These are phyloP conservation scores for Parnassius mnemosyne DNA, from an alignment of 2,888 invertebrate genomes.

Conservation along the genomic window DNA sequence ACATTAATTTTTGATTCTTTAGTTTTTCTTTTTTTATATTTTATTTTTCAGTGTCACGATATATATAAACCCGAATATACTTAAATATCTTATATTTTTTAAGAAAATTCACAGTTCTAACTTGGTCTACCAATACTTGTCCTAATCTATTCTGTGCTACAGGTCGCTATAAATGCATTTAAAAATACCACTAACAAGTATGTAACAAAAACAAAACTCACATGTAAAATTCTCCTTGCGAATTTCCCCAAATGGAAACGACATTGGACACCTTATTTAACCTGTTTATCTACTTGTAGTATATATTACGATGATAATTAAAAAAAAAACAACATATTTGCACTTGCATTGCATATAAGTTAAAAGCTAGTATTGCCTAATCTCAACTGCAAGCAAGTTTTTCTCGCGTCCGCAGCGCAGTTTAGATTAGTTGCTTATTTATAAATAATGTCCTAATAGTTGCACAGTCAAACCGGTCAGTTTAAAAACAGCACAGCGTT, in stretches of 20 bases:
- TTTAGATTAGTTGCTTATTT: conserved; percentile 6
- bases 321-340: conserved; percentile 16
- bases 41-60: no score
- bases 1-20: no score
- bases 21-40: no score
- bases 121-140: no score
- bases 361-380: conserved; percentile 11
- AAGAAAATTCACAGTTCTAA: no score
- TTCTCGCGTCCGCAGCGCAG: conserved; percentile 1
- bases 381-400: not conserved
- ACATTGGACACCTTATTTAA: conserved; percentile 16
- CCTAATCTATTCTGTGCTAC: no score
- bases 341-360: conserved; percentile 8
- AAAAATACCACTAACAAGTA: not conserved
- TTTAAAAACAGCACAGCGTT: not conserved
- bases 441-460: conserved; percentile 23
- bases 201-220: not conserved
- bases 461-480: conserved; percentile 9
- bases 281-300: conserved; percentile 14
- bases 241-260: conserved; percentile 14
- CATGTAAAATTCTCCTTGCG: conserved; percentile 3
- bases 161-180: no score
- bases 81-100: no score
- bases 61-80: no score
- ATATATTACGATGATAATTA: conserved; percentile 8